Evolutionary conservation across 2,113 vertebrate genomes (phyloP).

Genomic region (Conger conger): DNA sequence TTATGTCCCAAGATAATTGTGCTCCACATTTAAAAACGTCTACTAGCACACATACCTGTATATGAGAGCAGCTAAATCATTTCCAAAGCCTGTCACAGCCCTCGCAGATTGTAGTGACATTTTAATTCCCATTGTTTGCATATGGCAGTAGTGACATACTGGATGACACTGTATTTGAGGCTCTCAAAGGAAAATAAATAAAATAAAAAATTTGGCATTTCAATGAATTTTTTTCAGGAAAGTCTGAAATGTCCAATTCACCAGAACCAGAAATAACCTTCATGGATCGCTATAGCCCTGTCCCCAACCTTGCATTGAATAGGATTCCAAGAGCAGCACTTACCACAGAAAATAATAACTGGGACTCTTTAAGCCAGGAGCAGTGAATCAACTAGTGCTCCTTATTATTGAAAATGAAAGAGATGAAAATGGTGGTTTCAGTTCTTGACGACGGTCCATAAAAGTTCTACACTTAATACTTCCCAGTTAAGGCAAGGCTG

Average conservation of each 20-base stretch:
- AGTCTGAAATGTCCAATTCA: not conserved
- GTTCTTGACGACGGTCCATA: not conserved
- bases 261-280: no score
- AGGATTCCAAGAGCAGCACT: not conserved
- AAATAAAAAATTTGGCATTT: not conserved
- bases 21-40: not conserved
- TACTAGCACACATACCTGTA: not conserved
- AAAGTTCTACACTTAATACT: not conserved
- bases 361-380: not conserved
- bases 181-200: not conserved
- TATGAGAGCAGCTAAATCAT: not conserved
- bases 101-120: not conserved
- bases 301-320: not conserved
- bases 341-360: not conserved
- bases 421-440: not conserved
- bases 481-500: not conserved
- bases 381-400: not conserved
- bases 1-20: no score
- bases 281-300: no score
- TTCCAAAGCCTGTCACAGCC: not conserved
- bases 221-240: not conserved
- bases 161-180: not conserved
- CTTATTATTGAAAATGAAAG: not conserved
- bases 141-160: not conserved
- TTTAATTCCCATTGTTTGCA: conserved; percentile 1